Evolutionary conservation across 2,888 invertebrate genomes (phyloP), one percentile per base, ranked within the genome.

Genomic region (Tachina fera): DNA sequence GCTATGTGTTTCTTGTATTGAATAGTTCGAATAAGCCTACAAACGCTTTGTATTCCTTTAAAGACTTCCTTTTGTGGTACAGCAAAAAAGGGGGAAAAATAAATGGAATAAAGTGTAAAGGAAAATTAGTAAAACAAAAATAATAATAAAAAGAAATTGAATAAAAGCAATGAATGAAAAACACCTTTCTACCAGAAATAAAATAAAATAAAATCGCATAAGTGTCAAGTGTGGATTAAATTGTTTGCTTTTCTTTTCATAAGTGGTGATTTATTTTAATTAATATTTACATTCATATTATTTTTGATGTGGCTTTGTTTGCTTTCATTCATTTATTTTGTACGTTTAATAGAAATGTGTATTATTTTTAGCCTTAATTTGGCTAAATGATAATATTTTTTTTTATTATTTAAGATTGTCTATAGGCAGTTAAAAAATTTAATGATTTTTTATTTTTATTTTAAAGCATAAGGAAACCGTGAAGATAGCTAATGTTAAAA

Each of bases 251-350:
- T 79, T 53, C 61, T 67, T n/a, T 56, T 39, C 43, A 53, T 56
- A 83, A 86, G 85, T 83, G 75, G 83, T 86, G 86, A 83, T 86
- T 83, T 75, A 63, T 75, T 78, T 80, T 83, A 83, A 86, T 86
- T 86, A 83, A 72, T 86, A 72, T 72, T 85, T 81, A 53, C 65
- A 72, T 79, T 76, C 58, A 58, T 51, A 60, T 45, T 22, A 22
- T 14, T 4, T 39, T 16, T 19, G 13, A n/a, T 39, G 53, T 13
- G 41, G 31, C 11, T 45, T 56, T 45, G 13, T 56, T 60, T 72
- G 9, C 9, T 72, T 41, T 5, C 10, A 22, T 11, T 63, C 14
- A 53, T 39, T 45, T 43, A 10, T 60, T 31, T 41, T 9, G 14
- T 16, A 39, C 11, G 5, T 60, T 11, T 56, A 60, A 58, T 31